Conservation (phyloP, 2,888 invertebrate genomes). For the Dolichopus griseipennis region DNA sequence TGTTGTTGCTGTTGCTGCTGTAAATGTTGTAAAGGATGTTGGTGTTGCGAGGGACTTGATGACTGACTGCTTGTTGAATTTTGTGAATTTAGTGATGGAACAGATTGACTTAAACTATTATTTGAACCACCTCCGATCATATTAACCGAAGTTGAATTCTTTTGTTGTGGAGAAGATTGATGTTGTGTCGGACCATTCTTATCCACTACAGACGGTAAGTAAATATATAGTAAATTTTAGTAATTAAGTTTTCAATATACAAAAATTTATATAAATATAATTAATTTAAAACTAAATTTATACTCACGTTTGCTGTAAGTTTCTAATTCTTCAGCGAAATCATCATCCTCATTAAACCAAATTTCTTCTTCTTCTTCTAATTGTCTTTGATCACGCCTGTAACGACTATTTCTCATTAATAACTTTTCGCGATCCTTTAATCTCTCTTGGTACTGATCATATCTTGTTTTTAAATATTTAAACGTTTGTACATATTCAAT, state of each 20-base stretch:
- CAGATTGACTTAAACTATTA: constrained; percentile 34
- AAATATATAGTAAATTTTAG: no score
- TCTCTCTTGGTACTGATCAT: constrained; percentile 87
- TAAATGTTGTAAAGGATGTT: constrained; percentile 24
- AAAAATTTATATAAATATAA: background rate
- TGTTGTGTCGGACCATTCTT: constrained; percentile 41
- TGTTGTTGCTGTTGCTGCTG: constrained; percentile 21
- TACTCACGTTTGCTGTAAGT: constrained; percentile 30
- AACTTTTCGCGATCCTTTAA: constrained; percentile 77
- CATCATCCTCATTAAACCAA: constrained; percentile 98
- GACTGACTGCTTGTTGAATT: constrained; percentile 27
- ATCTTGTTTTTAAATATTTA: constrained; percentile 76
- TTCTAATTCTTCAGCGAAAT: constrained; percentile 66
- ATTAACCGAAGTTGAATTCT: constrained; percentile 31
- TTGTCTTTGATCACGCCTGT: constrained; percentile 84
- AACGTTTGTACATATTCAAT: constrained; percentile 98
- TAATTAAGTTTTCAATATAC: background rate
- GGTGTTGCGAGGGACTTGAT: constrained; percentile 24
- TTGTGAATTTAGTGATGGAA: constrained; percentile 28
- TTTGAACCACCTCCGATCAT: constrained; percentile 28
- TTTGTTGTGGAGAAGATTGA: constrained; percentile 31
- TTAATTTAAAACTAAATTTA: background rate
- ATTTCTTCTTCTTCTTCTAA: constrained; percentile 97
- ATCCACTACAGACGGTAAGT: no score
- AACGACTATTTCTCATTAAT: constrained; percentile 58